Base-by-base conservation (phyloP, 1,140 invertebrate genomes). In the Prorops nasuta region DNA sequence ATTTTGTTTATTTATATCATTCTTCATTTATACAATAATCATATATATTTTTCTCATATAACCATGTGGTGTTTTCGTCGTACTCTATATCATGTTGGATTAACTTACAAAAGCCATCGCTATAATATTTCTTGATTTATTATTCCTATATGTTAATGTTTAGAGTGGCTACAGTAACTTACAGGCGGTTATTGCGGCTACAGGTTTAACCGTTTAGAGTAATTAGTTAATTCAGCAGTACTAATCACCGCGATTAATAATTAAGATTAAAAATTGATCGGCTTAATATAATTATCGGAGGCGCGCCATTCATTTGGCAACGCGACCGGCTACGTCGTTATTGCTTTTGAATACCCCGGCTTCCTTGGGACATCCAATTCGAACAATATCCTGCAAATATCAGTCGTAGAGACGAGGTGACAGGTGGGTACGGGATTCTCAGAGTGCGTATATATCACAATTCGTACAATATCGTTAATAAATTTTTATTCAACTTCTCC, bases 301-400 rank as follows among this genome's bases (percentile, higher is more conserved):
- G 54, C 46, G 39, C 38, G 21, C 3, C 4, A 18, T 10, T 44
- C 47, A 53, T 40, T 12, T 49, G 32, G 44, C 53, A 21, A 21
- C 49, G 50, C 54, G 51, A 46, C 56, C 64, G 51, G 39, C 70
- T 72, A 71, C 67, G 46, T 71, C 64, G 49, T 71, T 72, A 75
- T 75, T 76, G 73, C 72, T 76, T 76, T 74, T 76, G 67, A 76
- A 75, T 76, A 75, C 72, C 69, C 69, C 71, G 72, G 74, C 70
- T 73, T 74, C 56, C 55, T 64, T 74, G 71, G 72, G 71, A 73
- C 58, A 72, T 75, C 71, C 66, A 69, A 69, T 63, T 67, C 69
- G 66, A 74, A 75, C 74, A 77, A 76, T 76, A 77, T 76, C 68
- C 72, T 74, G 70, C 70, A 76, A 76, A 77, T 76, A 77, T 76